Evolutionary conservation across 2,797 vertebrate genomes (phyloP).

Genomic region (Crax fasciolata): DNA sequence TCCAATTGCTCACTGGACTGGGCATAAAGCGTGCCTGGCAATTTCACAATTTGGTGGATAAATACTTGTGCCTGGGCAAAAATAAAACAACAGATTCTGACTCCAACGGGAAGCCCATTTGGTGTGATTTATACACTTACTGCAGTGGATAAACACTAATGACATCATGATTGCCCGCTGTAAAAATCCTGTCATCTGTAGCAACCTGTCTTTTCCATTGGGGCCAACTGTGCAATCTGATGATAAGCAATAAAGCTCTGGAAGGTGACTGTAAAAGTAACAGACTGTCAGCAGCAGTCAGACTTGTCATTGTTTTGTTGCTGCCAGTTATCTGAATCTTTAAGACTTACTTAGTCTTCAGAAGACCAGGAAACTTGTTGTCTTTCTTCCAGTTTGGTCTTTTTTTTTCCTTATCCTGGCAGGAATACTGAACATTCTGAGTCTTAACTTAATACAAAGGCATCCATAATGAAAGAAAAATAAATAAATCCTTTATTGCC

Average conservation of each 20-base stretch:
- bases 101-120: constrained; percentile 62
- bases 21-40: neutral
- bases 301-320: neutral
- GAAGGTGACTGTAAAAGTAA: constrained; percentile 34
- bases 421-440: neutral
- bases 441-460: neutral
- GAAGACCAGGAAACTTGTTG: neutral
- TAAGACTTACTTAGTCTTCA: neutral
- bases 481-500: neutral
- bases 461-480: neutral
- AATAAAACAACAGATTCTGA: constrained; percentile 43
- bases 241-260: neutral
- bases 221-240: constrained; percentile 32
- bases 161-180: constrained; percentile 30
- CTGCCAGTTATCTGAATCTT: neutral
- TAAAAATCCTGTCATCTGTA: constrained; percentile 55
- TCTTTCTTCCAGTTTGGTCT: neutral
- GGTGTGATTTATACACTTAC: constrained; percentile 69
- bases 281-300: neutral
- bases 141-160: constrained; percentile 61
- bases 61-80: constrained; percentile 44
- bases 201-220: constrained; percentile 38
- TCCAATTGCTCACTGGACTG: neutral
- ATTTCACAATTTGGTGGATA: constrained; percentile 1
- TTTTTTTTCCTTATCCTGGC: neutral